Base-by-base conservation (phyloP, 2,888 invertebrate species). In the Bombylius discolor region DNA sequence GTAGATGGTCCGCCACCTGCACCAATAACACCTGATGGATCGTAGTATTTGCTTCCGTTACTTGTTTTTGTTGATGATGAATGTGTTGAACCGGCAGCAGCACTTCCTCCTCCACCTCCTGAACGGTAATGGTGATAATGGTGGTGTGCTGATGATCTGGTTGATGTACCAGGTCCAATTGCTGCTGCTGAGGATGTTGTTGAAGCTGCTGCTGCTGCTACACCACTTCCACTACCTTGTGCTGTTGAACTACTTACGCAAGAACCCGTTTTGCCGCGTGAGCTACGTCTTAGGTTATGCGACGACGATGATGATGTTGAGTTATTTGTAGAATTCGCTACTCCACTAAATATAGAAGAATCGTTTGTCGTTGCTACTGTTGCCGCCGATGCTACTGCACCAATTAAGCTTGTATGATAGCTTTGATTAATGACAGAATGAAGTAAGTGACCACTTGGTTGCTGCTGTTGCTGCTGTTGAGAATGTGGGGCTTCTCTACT, bases 231-330 rank as follows among this genome's bases (percentile, higher is more conserved):
- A 58, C 60, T 59, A 57, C 57, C 59, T 52, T 53, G 53, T 58
- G 71, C 70, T 65, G 62, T 61, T 56, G 62, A 61, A 39, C 61
- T 62, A 58, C 73, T 73, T 64, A 73, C 71, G 66, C 73, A 73
- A 68, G 73, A 72, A 71, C 73, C 73, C 73, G 73, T 73, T 67
- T 73, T 73, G 69, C 72, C 67, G 64, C 73, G 71, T 66, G 71
- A 72, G 62, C 73, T 73, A 59, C 73, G 73, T 63, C 73, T 69
- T 62, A 73, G 66, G 63, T 65, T 64, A 59, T 67, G 66, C 54
- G 69, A 68, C 56, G 68, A 67, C 60, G 69, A 63, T 59, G 69
- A 63, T 59, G 63, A 61, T 52, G 46, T 46, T 51, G 51, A 33
- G 42, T 49, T 53, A 46, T 49, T 42, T 36, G 56, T 51, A 36